Evolutionary conservation across 2,113 vertebrate species (phyloP).

Genomic region (Cathartes aura): DNA sequence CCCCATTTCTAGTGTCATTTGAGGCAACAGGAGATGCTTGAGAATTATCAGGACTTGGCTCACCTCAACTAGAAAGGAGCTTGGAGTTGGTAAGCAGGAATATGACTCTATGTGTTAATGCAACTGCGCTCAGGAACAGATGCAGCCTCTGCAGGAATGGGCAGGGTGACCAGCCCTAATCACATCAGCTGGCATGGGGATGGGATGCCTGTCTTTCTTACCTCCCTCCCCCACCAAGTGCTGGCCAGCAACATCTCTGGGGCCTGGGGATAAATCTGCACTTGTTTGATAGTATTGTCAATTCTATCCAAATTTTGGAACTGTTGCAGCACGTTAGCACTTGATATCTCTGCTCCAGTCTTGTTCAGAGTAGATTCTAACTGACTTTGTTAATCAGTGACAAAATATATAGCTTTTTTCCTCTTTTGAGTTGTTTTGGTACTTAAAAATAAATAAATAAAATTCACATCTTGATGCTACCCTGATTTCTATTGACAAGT

Average conservation of each 20-base stretch:
- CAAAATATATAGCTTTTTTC: neutral
- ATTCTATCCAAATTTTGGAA: neutral
- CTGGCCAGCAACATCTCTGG: neutral
- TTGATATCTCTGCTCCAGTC: neutral
- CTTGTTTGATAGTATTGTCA: neutral
- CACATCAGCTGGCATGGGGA: conserved; percentile 2
- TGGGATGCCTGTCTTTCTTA: neutral
- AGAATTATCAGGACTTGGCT: neutral
- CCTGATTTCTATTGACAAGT: conserved; percentile 57
- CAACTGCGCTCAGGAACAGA: conserved; percentile 23
- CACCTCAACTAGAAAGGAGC: neutral
- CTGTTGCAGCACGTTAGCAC: neutral
- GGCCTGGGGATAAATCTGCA: neutral
- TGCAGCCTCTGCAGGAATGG: conserved; percentile 30
- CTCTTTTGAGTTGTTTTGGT: neutral
- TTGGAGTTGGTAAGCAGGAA: neutral
- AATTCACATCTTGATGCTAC: neutral
- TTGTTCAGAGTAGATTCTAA: neutral
- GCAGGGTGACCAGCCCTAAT: conserved; percentile 15
- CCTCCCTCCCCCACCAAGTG: neutral
- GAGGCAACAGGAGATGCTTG: neutral
- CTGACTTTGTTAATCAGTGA: neutral
- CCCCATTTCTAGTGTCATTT: neutral
- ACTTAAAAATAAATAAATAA: neutral
- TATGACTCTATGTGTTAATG: neutral